A percentile compares a stretch with the other conserved stretches of the same genome.
Conservation (phyloP, 2,797 vertebrate genomes). For the Octomys mimax region DNA sequence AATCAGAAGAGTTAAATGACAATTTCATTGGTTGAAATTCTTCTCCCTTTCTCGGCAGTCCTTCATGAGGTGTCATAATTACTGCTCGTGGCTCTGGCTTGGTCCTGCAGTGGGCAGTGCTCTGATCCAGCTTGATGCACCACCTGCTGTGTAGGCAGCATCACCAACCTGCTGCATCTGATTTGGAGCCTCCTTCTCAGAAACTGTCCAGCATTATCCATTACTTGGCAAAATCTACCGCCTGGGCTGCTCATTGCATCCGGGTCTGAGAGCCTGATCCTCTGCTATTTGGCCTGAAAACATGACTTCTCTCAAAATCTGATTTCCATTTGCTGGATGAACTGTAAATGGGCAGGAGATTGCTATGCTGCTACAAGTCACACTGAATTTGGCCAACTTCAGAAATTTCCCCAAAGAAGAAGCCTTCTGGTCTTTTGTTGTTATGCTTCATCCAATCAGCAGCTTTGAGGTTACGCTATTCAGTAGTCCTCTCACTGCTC, state of each 20-base stretch:
- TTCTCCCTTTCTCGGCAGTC: background rate
- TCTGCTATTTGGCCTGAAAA: background rate
- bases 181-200: background rate
- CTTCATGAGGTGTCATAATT: conserved; percentile 3
- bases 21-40: background rate
- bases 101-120: background rate
- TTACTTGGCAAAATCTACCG: background rate
- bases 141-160: fast-evolving
- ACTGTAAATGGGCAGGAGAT: background rate
- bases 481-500: background rate
- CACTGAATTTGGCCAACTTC: conserved; percentile 18
- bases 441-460: background rate
- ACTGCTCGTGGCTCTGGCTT: background rate
- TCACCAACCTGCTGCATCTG: background rate
- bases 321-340: conserved; percentile 42
- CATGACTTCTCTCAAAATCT: conserved; percentile 41
- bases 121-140: background rate
- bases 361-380: background rate
- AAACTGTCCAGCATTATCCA: background rate
- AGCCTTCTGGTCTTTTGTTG: background rate
- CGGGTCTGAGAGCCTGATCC: background rate
- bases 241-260: background rate
- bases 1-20: background rate
- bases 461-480: background rate
- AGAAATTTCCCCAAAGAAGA: conserved; percentile 1